Conservation (phyloP, 2,888 invertebrate genomes). For the Melanostoma mellinum region DNA sequence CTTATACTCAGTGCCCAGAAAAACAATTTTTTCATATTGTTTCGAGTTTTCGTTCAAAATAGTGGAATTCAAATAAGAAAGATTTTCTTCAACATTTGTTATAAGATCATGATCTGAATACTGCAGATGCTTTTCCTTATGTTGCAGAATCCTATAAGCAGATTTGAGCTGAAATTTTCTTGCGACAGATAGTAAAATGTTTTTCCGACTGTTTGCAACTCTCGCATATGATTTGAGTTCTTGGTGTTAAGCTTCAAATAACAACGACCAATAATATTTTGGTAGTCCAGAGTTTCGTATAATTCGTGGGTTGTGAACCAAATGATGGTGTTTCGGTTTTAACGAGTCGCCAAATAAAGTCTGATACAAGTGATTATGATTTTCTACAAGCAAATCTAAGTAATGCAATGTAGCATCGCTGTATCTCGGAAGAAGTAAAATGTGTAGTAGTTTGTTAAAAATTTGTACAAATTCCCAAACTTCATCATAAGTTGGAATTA, state of each 20-base stretch:
- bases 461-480: slow-evolving; percentile 41
- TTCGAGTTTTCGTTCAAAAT: slow-evolving; percentile 19
- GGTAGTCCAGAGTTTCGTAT: slow-evolving; percentile 26
- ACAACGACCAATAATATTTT: slow-evolving; percentile 10
- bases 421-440: slow-evolving; percentile 35
- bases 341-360: slow-evolving; percentile 9
- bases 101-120: too few species aligned
- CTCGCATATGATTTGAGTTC: slow-evolving; percentile 11
- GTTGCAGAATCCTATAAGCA: too few species aligned
- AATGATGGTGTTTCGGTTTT: slow-evolving; percentile 16
- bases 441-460: slow-evolving; percentile 40
- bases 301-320: slow-evolving; percentile 16
- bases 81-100: background rate
- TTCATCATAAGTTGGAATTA: slow-evolving; percentile 48
- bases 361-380: slow-evolving; percentile 24
- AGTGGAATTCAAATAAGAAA: background rate
- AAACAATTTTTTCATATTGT: background rate
- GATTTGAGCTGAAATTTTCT: background rate
- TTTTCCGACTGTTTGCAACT: slow-evolving; percentile 4
- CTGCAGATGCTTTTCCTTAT: background rate
- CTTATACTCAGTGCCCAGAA: slow-evolving; percentile 2
- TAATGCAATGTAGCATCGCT: slow-evolving; percentile 19
- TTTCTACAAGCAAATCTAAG: slow-evolving; percentile 18
- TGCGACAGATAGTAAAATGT: slow-evolving; percentile 13
- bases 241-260: slow-evolving; percentile 16